Evolutionary conservation across 2,888 invertebrate genomes (phyloP).

Genomic region (Amblyjoppa fuscipennis): DNA sequence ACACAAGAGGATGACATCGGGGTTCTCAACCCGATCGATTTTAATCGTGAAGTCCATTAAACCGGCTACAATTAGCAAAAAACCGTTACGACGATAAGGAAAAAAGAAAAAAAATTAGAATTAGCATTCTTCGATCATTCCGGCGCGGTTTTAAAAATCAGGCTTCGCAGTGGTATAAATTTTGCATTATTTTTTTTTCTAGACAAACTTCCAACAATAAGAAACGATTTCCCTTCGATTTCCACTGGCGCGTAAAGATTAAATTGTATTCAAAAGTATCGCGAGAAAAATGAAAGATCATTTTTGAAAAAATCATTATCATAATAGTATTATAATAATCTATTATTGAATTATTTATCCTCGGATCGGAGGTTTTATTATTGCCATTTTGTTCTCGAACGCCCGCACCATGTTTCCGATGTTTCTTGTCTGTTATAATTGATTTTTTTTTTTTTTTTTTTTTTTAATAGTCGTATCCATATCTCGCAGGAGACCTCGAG

Average conservation of each 20-base stretch:
- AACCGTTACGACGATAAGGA: not conserved
- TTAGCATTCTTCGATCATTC: not conserved
- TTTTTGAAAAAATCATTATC: not conserved
- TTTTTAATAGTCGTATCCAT: not conserved
- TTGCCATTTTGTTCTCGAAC: not conserved
- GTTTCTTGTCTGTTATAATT: not conserved
- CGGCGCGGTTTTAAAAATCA: not conserved
- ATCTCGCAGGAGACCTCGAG: not conserved
- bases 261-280: not conserved
- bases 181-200: not conserved
- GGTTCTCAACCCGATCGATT: conserved; percentile 59
- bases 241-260: too few relatives aligned
- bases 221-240: too few relatives aligned
- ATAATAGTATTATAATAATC: not conserved
- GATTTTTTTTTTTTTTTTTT: not conserved
- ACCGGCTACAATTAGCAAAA: not conserved
- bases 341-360: not conserved
- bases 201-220: too few relatives aligned
- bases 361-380: not conserved
- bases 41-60: not conserved
- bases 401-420: not conserved
- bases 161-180: not conserved
- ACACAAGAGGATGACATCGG: conserved; percentile 49
- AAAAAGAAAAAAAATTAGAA: not conserved
- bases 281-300: not conserved